These are phyloP conservation scores for Indicator indicator DNA, from an alignment of 2,113 vertebrate genomes.

Conservation along the genomic window DNA sequence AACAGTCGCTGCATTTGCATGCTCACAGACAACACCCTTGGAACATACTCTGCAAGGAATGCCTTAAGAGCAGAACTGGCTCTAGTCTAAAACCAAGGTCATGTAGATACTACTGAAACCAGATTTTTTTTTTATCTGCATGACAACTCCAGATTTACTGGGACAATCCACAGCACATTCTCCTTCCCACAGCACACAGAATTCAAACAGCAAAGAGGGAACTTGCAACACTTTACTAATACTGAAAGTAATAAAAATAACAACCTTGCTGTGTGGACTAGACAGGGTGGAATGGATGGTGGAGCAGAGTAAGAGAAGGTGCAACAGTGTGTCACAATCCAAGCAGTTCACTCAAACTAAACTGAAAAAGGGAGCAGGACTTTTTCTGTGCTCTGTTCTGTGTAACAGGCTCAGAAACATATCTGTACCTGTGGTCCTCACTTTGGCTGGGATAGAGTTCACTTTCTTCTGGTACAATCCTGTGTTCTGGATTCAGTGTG, in stretches of 20 bases:
- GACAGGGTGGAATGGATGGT: neutral
- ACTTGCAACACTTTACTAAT: neutral
- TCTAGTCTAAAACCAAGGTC: neutral
- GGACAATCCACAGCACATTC: neutral
- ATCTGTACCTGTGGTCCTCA: neutral
- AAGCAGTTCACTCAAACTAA: neutral
- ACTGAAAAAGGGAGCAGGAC: neutral
- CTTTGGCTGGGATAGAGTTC: neutral
- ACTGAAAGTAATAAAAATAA: neutral
- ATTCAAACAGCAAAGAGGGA: neutral
- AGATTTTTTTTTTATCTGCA: neutral
- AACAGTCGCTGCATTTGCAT: neutral
- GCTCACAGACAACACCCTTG: neutral
- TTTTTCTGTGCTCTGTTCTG: neutral
- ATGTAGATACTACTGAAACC: neutral
- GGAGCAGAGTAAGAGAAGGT: neutral
- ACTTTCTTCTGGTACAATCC: neutral
- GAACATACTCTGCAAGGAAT: neutral
- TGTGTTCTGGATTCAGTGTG: neutral
- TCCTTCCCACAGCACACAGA: neutral
- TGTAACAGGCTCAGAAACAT: neutral
- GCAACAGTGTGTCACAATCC: neutral
- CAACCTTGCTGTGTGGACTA: neutral
- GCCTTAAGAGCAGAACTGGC: neutral
- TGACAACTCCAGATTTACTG: neutral